A percentile compares a stretch with the other conserved stretches of the same genome.
These are phyloP conservation scores for Epinephelus fuscoguttatus DNA, from an alignment of 2,113 vertebrate species.

Conservation along the genomic window DNA sequence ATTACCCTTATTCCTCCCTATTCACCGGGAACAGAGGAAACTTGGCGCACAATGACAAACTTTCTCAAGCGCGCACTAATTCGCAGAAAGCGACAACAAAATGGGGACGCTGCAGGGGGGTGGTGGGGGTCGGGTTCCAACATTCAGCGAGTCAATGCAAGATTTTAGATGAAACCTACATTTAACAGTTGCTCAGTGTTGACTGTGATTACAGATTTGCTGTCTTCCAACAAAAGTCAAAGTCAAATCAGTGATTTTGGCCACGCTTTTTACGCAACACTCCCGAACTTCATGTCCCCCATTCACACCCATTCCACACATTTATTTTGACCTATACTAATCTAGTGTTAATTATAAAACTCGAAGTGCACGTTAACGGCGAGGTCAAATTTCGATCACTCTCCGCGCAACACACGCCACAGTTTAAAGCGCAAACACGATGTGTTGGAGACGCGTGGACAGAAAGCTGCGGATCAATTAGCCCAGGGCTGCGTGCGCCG, in stretches of 20 bases:
- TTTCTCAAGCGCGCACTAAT: conserved; percentile 81
- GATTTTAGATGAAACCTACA: conserved; percentile 34
- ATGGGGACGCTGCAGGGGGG: conserved; percentile 74
- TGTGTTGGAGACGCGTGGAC: conserved; percentile 51
- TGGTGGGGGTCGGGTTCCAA: conserved; percentile 47
- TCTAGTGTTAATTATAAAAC: conserved; percentile 47
- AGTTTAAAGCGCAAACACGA: conserved; percentile 1
- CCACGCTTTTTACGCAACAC: conserved; percentile 1
- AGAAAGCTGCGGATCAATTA: conserved; percentile 46
- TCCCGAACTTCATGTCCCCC: neutral
- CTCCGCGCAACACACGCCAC: conserved; percentile 9
- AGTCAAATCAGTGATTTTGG: neutral
- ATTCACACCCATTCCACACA: neutral
- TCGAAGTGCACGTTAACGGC: conserved; percentile 43
- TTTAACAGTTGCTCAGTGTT: conserved; percentile 38
- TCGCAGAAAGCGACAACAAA: conserved; percentile 81
- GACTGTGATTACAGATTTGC: neutral
- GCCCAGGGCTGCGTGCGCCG: conserved; percentile 12
- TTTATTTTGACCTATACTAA: conserved; percentile 32
- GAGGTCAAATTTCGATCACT: conserved; percentile 63
- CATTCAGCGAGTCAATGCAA: conserved; percentile 33
- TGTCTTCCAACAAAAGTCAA: conserved; percentile 18
- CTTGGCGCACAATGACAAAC: conserved; percentile 82
- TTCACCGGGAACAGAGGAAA: conserved; percentile 78
- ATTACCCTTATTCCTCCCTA: conserved; percentile 84